These are phyloP conservation scores for Podarcis raffonei DNA, from an alignment of 2,113 vertebrate genomes.

Conservation along the genomic window DNA sequence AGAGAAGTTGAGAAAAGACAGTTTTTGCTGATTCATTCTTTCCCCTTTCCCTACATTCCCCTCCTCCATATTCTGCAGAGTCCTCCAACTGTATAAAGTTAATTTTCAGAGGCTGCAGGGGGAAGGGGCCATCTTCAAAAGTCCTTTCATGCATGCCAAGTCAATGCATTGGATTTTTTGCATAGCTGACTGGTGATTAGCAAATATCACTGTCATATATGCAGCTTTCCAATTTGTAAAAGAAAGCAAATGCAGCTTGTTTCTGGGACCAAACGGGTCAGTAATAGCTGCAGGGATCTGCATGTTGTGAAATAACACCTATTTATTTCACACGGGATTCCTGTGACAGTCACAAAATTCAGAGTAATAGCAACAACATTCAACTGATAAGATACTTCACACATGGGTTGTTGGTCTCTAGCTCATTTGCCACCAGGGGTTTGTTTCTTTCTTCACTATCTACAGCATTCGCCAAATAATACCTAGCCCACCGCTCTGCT, in stretches of 20 bases:
- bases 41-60: too few relatives aligned
- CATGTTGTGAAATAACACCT: not conserved
- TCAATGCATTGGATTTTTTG: not conserved
- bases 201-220: not conserved
- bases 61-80: too few relatives aligned
- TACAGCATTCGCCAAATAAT: slow-evolving; percentile 18
- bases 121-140: not conserved
- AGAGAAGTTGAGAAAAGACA: too few relatives aligned
- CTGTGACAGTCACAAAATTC: not conserved
- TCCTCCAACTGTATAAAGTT: too few relatives aligned
- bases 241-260: not conserved
- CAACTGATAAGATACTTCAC: not conserved
- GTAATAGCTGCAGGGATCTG: slow-evolving; percentile 3
- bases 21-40: too few relatives aligned
- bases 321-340: not conserved
- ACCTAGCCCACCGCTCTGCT: not conserved
- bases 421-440: not conserved
- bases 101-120: not conserved
- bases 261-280: not conserved
- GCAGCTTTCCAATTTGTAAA: slow-evolving; percentile 16
- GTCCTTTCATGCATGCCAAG: not conserved
- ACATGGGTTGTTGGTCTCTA: not conserved
- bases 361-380: not conserved
- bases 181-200: not conserved
- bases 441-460: not conserved